phyloP scores from a whole-genome alignment of 37 sponge, comb jelly and placozoan genomes.

The Eunapius fragilis region DNA sequence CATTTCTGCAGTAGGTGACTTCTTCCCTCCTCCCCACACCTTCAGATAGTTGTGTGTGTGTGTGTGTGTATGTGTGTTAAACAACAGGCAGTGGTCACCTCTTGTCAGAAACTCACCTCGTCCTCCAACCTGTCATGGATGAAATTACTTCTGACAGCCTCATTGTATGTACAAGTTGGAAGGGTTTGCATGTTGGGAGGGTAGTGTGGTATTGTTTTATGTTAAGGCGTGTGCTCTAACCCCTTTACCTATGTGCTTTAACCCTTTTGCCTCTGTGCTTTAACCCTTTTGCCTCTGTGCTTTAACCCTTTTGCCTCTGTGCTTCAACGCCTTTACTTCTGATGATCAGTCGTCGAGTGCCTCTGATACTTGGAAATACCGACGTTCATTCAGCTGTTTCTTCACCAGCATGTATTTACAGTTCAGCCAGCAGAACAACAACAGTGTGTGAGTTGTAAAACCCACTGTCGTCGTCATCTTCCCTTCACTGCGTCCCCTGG shows the following conservation, averaged over 20 bases:
- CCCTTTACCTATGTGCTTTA: too few species aligned
- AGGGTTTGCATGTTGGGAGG: too few species aligned
- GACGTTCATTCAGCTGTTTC: background rate
- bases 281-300: too few species aligned
- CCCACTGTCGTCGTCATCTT: too few species aligned
- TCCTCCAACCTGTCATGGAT: background rate
- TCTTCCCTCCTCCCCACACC: background rate
- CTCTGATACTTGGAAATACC: background rate
- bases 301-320: too few species aligned
- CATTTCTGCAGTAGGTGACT: background rate
- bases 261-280: too few species aligned
- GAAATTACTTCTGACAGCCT: background rate
- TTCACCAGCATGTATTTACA: background rate
- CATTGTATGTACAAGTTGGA: background rate
- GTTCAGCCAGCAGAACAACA: background rate
- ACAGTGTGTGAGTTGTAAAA: background rate
- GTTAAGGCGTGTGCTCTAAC: too few species aligned
- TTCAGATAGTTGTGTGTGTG: too few species aligned
- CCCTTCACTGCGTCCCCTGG: background rate
- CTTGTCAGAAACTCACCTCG: background rate
- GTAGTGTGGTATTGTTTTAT: too few species aligned
- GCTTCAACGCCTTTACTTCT: too few species aligned
- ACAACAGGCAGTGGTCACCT: background rate
- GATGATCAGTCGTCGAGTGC: background rate
- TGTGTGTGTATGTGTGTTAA: background rate